Base-by-base conservation (phyloP, 2,888 invertebrate species). In the Carpatolechia fugitivella region DNA sequence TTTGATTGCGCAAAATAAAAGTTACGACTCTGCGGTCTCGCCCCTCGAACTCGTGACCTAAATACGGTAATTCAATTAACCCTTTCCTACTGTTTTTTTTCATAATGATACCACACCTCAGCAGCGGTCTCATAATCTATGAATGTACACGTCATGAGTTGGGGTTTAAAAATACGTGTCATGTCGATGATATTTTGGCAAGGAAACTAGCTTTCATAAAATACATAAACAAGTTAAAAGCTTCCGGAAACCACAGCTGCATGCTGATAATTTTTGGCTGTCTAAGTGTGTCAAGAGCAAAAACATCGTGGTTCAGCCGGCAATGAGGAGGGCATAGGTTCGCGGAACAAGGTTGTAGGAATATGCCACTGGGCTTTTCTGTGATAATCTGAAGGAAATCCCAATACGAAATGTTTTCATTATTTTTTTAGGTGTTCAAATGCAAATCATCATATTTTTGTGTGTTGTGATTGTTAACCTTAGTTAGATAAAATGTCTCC, bases 261-360 rank as follows among this genome's bases (percentile, higher is more conserved):
- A 48, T 14, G 33, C 11, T 10, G 30, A 48, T 33, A 33, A 33
- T 30, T 48, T 48, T 48, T 33, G 48, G 48, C 48, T 16, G 50
- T 36, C 36, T 24, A 63, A 58, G 14, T 41, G 24, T 49, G 55
- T 52, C 41, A 47, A 46, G 36, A 54, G 35, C 10, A 44, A 29
- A 24, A 40, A 40, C 56, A 51, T 50, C 46, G 44, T 50, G 52
- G 38, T 67, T 44, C 29, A 44, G 24, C 20, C 44, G 44, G 29
- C 29, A 44, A 29, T 29, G 44, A 24, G 24, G 20, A 44, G n/a
- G 29, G 44, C 24, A 24, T 24, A 24, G 6, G 20, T 13, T 20
- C 24, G 44, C 7, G 29, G 24, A 3, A 11, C 20, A n/a, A 13
- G 29, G 13, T 11, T 24, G 24, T 24, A 4, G 24, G 24, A 24